Evolutionary conservation across 2,113 vertebrate species (phyloP), one percentile per base, ranked within the genome.

Genomic region (Thymallus thymallus): DNA sequence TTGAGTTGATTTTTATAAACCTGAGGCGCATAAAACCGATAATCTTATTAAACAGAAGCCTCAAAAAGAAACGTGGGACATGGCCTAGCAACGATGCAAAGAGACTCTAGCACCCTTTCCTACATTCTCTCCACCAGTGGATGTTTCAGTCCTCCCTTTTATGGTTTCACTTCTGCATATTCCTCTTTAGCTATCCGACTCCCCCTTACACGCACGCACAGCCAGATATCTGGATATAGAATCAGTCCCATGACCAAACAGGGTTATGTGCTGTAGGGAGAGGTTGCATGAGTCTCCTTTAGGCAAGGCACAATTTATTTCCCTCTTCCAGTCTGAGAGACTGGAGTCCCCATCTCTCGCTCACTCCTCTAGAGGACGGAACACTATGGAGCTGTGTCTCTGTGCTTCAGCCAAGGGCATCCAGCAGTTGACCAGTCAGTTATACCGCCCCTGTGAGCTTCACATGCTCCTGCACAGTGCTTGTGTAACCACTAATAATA

Each of bases 231-330:
- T 30, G 51, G 62, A 62, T 68, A 75, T 71, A n/a, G 65, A 62
- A 26, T 73, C 74, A 16, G 77, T 60, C 83, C 0, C 81, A 84
- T 92, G 90, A 88, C 92, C 91, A 92, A 92, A 93, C 89, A 90
- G 90, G 91, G 92, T 75, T 65, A 80, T 79, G 77, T 35, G 4
- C 72, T 74, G 32, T 76, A 68, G 75, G 70, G 48, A 75, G 56
- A 22, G 56, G 56, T 60, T 51, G 48, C 16, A 16, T 51, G 14
- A 51, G 48, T 60, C 56, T 60, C 56, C 56, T 60, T 60, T 22
- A 60, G 56, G n/a, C 56, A 60, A 18, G 48, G 48, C 48, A 51
- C 48, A 3, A 60, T 60, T 22, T 60, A 60, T 51, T 18, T 16
- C 48, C 16, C 48, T 51, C n/a, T 35, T 24, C 45, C 18, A 20